Evolutionary conservation across 2,113 vertebrate genomes (phyloP).

Genomic region (Triplophysa dalaica): DNA sequence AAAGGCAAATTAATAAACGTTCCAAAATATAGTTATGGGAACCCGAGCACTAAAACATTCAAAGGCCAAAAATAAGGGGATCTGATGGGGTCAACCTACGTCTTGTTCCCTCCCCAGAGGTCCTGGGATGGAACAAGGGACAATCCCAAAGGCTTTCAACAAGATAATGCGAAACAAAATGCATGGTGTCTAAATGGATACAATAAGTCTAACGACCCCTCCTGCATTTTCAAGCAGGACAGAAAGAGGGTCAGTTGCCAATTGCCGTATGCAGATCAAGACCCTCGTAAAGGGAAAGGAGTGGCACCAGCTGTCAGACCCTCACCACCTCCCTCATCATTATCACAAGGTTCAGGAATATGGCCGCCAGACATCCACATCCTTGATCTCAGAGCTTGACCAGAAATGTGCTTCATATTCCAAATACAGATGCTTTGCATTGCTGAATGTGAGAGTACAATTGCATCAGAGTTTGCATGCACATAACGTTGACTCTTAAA

Average conservation of each 20-base stretch:
- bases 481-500: too few species aligned
- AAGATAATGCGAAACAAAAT: slow-evolving; percentile 45
- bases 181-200: slow-evolving; percentile 38
- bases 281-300: slow-evolving; percentile 53
- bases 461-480: too few species aligned
- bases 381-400: background rate
- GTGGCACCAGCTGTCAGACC: slow-evolving; percentile 61
- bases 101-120: slow-evolving; percentile 2
- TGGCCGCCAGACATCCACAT: slow-evolving; percentile 5
- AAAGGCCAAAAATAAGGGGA: slow-evolving; percentile 14
- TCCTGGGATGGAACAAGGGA: background rate
- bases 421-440: background rate
- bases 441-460: background rate
- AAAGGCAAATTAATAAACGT: too few species aligned
- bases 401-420: background rate
- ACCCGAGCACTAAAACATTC: background rate
- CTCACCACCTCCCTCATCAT: slow-evolving; percentile 18
- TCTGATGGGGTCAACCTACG: slow-evolving; percentile 18
- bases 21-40: background rate
- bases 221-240: slow-evolving; percentile 14
- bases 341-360: slow-evolving; percentile 5
- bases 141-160: background rate
- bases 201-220: background rate
- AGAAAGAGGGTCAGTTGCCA: slow-evolving; percentile 59
- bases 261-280: slow-evolving; percentile 50